Conservation (phyloP, 2,888 invertebrate genomes). For the Luperina testacea region DNA sequence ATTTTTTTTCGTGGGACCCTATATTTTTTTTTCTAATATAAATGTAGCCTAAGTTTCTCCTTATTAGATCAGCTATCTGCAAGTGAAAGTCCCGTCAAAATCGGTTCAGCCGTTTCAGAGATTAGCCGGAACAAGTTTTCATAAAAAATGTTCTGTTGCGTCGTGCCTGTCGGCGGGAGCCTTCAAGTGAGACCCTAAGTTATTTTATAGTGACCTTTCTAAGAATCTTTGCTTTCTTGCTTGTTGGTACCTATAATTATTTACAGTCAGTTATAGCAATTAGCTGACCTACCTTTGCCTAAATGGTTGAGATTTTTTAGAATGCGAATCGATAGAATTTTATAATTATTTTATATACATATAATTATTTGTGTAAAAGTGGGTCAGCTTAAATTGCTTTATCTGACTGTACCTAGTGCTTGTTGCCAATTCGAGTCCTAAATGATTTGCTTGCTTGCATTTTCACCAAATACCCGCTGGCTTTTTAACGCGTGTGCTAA, state of each 20-base stretch:
- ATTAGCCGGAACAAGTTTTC: neutral
- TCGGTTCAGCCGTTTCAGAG: too few species aligned
- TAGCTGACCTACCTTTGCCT: too few species aligned
- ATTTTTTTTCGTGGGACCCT: too few species aligned
- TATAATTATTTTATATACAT: too few species aligned
- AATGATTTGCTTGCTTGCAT: constrained; percentile 26
- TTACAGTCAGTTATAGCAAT: neutral
- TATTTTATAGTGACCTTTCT: constrained; percentile 1
- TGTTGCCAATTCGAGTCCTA: constrained; percentile 3
- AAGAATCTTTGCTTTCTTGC: neutral
- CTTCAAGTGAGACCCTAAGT: constrained; percentile 4
- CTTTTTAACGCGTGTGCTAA: neutral
- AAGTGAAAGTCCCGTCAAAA: too few species aligned
- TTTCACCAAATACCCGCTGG: neutral
- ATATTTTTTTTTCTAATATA: too few species aligned
- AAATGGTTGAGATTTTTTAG: too few species aligned
- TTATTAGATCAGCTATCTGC: too few species aligned
- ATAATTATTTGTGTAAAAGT: too few species aligned
- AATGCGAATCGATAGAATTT: too few species aligned
- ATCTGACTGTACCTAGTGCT: neutral
- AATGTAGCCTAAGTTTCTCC: too few species aligned
- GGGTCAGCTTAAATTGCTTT: too few species aligned
- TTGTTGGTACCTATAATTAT: neutral
- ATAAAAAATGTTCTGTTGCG: neutral
- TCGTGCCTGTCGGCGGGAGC: neutral